Evolutionary conservation across 2,113 vertebrate species (phyloP), one percentile per base, ranked within the genome.

Genomic region (Ptychochromis oligacanthus): DNA sequence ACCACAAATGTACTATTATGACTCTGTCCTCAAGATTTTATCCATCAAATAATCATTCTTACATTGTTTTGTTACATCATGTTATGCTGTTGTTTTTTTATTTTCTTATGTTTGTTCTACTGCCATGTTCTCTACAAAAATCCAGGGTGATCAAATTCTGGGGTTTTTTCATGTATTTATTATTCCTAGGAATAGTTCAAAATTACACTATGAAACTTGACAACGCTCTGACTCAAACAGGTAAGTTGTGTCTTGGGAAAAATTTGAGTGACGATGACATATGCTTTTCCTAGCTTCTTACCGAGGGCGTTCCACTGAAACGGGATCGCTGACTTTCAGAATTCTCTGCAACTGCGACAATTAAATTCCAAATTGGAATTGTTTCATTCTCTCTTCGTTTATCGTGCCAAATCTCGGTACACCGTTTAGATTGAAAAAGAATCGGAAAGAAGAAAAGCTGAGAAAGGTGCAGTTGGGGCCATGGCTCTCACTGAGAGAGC

Each of bases 291-390:
- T 94, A 95, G 79, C 96, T 95, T 93, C 96, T 96, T 96, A 96
- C 96, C 97, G 96, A 96, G 96, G 96, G 96, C 95, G 97, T 97
- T 94, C 87, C 95, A 93, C 87, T 93, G 90, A 95, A 93, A 94
- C 91, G 83, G 95, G 97, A 97, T 97, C 96, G 95, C 97, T 96
- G 98, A 95, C 96, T 94, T 96, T 95, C 97, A 96, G 97, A 98
- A 99, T 99, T 98, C 97, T 97, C 94, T 97, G 97, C 98, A 97
- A 99, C 94, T 93, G 94, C 95, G 88, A 95, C 96, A 91, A 95
- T 97, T 96, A 97, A 97, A 98, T 99, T 99, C 98, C 98, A 99
- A 99, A 99, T 99, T 99, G 98, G 98, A 99, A 99, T 99, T 97
- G 96, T 97, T 97, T 96, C 96, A 96, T 98, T 98, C 97, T 96